Conservation (phyloP, 2,888 invertebrate species). For the Notodonta dromedarius region DNA sequence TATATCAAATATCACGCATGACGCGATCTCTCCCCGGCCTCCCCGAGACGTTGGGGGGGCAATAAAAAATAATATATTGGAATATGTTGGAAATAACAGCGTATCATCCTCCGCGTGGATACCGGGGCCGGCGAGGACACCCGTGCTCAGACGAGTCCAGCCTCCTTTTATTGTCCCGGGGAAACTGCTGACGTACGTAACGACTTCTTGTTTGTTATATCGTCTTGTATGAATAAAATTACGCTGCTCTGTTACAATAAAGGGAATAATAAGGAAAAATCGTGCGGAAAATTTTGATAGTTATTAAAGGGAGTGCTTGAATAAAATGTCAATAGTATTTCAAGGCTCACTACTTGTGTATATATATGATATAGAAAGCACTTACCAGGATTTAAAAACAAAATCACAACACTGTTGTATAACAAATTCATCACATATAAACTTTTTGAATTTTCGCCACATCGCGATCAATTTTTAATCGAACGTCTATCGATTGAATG, state of each 20-base stretch:
- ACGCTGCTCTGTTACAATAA: constrained; percentile 55
- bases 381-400: constrained; percentile 18
- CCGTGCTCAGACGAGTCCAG: constrained; percentile 77
- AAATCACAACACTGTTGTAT: constrained; percentile 15
- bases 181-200: constrained; percentile 73
- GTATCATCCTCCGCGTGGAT: constrained; percentile 80
- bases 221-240: constrained; percentile 67
- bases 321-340: neutral
- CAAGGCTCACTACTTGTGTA: neutral
- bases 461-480: constrained; percentile 34
- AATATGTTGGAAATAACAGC: constrained; percentile 85
- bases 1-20: constrained; percentile 85
- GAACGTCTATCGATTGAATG: constrained; percentile 49
- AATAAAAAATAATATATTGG: constrained; percentile 86
- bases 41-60: constrained; percentile 59
- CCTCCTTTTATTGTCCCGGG: constrained; percentile 74
- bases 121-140: constrained; percentile 65
- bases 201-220: constrained; percentile 69
- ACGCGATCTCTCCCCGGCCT: constrained; percentile 67
- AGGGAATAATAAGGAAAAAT: constrained; percentile 58
- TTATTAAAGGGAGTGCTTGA: constrained; percentile 24
- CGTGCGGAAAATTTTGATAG: constrained; percentile 39
- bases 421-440: constrained; percentile 11
- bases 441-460: constrained; percentile 9
- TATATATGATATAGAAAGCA: neutral